Percentiles rank a stretch among this genome's conserved stretches.
phyloP scores from a whole-genome alignment of 2,888 invertebrate genomes.

The Tiphia femorata region DNA sequence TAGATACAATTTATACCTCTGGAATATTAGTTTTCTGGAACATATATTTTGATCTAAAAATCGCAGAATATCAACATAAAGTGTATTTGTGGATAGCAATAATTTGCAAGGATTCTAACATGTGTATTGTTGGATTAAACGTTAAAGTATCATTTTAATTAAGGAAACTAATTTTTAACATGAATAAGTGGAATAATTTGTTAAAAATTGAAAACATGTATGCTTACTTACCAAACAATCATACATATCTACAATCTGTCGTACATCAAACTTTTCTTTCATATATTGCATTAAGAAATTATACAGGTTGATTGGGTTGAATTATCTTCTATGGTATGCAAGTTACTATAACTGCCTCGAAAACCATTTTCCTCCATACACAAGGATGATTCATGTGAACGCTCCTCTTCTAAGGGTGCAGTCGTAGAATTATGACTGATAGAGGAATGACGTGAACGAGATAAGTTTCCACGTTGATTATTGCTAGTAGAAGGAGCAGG shows the following conservation, averaged over 20 bases:
- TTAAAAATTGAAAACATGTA: too few species aligned
- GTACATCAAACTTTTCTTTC: constrained; percentile 2
- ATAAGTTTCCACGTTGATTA: constrained; percentile 56
- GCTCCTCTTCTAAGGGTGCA: constrained; percentile 55
- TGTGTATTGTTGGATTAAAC: too few species aligned
- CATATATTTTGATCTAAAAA: too few species aligned
- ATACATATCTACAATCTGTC: neutral
- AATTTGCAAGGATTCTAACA: too few species aligned
- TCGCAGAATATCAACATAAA: too few species aligned
- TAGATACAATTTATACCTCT: too few species aligned
- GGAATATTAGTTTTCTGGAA: too few species aligned
- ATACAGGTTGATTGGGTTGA: constrained; percentile 51
- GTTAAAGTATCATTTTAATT: too few species aligned
- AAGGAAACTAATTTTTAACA: too few species aligned
- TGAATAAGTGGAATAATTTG: too few species aligned
- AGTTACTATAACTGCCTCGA: constrained; percentile 55
- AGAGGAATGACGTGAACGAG: constrained; percentile 63
- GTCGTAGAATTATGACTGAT: constrained; percentile 61
- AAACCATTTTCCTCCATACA: constrained; percentile 49
- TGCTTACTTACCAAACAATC: neutral
- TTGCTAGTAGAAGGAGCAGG: constrained; percentile 60
- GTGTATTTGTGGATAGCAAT: too few species aligned
- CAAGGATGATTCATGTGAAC: constrained; percentile 47
- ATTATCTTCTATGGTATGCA: constrained; percentile 44
- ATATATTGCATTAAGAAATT: constrained; percentile 47